phyloP scores from a whole-genome alignment of 2,888 invertebrate genomes.

The Plebejus anna region DNA sequence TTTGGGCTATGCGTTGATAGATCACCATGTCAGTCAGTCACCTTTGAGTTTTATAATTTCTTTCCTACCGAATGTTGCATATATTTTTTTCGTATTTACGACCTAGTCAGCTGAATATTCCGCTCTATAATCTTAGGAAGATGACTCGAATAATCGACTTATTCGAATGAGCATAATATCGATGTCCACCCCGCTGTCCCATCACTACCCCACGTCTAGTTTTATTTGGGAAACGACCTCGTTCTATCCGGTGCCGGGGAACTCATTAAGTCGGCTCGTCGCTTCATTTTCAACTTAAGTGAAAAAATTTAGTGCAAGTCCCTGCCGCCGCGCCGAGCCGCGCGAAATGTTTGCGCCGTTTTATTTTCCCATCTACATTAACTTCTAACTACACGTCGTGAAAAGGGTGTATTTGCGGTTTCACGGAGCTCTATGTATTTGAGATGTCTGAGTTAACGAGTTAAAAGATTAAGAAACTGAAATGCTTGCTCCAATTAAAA shows the following conservation, averaged over 20 bases:
- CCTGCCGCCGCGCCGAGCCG: slow-evolving; percentile 29
- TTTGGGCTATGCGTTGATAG: no score
- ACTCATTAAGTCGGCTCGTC: slow-evolving; percentile 43
- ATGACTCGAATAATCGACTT: neutral
- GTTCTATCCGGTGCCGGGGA: slow-evolving; percentile 34
- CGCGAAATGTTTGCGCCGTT: slow-evolving; percentile 31
- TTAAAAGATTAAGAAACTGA: neutral
- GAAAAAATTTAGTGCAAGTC: slow-evolving; percentile 41
- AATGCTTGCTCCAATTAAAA: neutral
- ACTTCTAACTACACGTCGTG: slow-evolving; percentile 21
- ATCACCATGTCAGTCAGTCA: no score
- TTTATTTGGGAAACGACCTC: slow-evolving; percentile 36
- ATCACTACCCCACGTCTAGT: slow-evolving; percentile 27
- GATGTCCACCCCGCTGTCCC: neutral
- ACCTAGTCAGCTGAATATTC: neutral
- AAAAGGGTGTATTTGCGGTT: neutral
- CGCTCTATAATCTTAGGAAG: neutral
- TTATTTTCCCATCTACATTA: slow-evolving; percentile 21
- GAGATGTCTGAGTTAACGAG: neutral
- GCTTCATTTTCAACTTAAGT: slow-evolving; percentile 42
- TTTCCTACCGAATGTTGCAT: no score
- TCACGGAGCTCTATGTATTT: neutral
- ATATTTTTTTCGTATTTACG: no score
- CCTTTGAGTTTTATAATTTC: no score
- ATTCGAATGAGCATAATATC: neutral